Percentiles rank a stretch among this genome's conserved stretches.
phyloP scores from a whole-genome alignment of 2,797 vertebrate genomes.

The Epinephelus coioides region DNA sequence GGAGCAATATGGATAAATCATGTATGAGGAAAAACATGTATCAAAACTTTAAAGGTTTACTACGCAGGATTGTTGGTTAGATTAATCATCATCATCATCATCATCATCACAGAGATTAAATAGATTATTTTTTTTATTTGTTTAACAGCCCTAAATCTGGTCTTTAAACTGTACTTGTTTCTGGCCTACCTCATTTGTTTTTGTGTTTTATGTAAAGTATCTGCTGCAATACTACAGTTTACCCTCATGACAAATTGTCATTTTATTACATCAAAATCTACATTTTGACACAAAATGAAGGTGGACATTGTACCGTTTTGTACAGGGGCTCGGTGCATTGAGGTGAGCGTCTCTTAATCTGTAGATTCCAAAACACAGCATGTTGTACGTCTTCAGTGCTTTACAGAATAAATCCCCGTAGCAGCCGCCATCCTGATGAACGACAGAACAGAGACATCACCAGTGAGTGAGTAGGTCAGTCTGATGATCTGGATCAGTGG shows the following conservation, averaged over 20 bases:
- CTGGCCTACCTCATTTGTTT: neutral
- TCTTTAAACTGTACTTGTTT: neutral
- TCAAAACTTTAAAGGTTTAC: too few species aligned
- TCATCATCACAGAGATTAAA: too few species aligned
- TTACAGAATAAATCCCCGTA: constrained; percentile 99
- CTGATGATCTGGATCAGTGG: constrained; percentile 1
- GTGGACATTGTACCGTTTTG: constrained; percentile 90
- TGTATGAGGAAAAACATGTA: neutral
- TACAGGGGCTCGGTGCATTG: constrained; percentile 90
- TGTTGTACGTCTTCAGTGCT: constrained; percentile 99
- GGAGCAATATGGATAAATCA: neutral
- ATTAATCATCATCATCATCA: too few species aligned
- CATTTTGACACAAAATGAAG: neutral
- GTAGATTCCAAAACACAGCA: constrained; percentile 99
- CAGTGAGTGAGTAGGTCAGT: constrained; percentile 18
- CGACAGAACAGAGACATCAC: constrained; percentile 47
- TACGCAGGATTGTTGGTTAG: too few species aligned
- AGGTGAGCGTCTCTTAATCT: constrained; percentile 97
- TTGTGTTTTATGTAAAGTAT: neutral
- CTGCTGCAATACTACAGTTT: neutral
- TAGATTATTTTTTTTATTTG: too few species aligned
- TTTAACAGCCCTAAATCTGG: neutral
- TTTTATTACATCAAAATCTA: neutral
- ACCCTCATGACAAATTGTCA: neutral
- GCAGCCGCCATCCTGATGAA: constrained; percentile 95